Base-by-base conservation (phyloP, 2,113 vertebrate genomes). In the Nycticorax nycticorax region DNA sequence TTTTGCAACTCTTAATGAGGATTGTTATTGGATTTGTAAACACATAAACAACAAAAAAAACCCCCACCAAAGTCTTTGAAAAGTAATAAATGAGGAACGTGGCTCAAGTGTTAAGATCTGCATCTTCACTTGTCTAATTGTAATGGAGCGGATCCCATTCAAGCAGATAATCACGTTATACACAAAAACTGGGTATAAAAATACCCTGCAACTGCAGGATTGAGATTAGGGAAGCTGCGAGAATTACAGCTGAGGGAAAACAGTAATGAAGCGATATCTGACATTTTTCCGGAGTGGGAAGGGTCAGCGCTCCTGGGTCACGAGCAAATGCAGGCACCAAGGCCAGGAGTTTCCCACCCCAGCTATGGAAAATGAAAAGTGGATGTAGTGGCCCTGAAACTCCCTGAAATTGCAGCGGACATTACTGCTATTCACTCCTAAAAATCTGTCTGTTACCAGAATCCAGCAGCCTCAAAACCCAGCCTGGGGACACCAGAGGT, bases 21-120 rank as follows among this genome's bases (percentile, higher is more conserved):
- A 98, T 98, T 97, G 97, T 98, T 98, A 96, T 41, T 96, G 96
- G 95, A 93, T 98, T 96, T 97, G 95, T 97, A 98, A 98, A 98
- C 97, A 98, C n/a, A 71, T 59, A 50, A 92, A 92, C 87, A 91
- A 47, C 48, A 45, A 22, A 67, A 43, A 43, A 45, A 75, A 55
- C 7, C 11, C 22, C 28, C 57, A 88, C 88, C 95, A 48, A 96
- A 92, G 86, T 94, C 86, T 98, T 97, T 97, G 85, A 92, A 92
- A 97, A 97, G 95, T 96, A 92, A 88, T 95, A 97, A 96, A 96
- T 81, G 92, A 96, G 94, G 74, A 91, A 72, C 10, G 76, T 4
- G 10, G 92, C 85, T 78, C 63, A 89, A 88, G 84, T 28, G 27
- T 85, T 53, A 79, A 47, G 95, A 67, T 82, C 88, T 78, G 85